Conservation (phyloP, 2,113 vertebrate species). For the Emydocephalus ijimae region DNA sequence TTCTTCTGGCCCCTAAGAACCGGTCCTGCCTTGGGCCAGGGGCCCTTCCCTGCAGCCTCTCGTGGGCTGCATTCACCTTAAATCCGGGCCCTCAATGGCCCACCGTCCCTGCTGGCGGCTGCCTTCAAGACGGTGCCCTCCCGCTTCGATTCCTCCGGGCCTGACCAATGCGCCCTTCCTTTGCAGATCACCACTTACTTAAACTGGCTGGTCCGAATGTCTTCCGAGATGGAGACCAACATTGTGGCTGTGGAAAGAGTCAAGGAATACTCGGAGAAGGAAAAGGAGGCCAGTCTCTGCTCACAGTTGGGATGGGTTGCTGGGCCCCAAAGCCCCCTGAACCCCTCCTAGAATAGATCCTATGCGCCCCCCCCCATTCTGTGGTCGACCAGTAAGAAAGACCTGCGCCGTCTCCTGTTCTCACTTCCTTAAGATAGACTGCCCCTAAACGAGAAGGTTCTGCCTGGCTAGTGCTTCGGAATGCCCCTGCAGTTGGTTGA, state of each 20-base stretch:
- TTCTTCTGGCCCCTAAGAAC: not conserved
- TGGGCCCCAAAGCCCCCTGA: not conserved
- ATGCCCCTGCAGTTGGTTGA: not conserved
- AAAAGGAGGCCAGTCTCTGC: slow-evolving; percentile 83
- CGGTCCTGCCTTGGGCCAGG: not conserved
- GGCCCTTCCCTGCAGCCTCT: not conserved
- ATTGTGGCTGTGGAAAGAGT: slow-evolving; percentile 94
- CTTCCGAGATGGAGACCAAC: slow-evolving; percentile 92
- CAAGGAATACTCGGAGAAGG: slow-evolving; percentile 84
- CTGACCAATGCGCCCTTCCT: not conserved
- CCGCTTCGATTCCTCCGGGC: not conserved
- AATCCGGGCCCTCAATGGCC: not conserved
- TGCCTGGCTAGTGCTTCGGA: not conserved
- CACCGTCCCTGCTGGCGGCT: not conserved
- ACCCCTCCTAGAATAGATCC: not conserved
- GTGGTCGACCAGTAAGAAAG: not conserved
- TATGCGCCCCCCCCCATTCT: not conserved
- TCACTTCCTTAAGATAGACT: not conserved
- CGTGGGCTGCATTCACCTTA: not conserved
- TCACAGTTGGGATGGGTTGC: not conserved
- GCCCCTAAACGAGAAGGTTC: not conserved
- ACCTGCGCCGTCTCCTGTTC: not conserved
- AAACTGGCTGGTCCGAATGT: slow-evolving; percentile 97
- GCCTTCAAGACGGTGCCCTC: not conserved
- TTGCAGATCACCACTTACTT: slow-evolving; percentile 85